Evolutionary conservation across 2,888 invertebrate species (phyloP), one percentile per base, ranked within the genome.

Genomic region (Deilephila porcellus): DNA sequence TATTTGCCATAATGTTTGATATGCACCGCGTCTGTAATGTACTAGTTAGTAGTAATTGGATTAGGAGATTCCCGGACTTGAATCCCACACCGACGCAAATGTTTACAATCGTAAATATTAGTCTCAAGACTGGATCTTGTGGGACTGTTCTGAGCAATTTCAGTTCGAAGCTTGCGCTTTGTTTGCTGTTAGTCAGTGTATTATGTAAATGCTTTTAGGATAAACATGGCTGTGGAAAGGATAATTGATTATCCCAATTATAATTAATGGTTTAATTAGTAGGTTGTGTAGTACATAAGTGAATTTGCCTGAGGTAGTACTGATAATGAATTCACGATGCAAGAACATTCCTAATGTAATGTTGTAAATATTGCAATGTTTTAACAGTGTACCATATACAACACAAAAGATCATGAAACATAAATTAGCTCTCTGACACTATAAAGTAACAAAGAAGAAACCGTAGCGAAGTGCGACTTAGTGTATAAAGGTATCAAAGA

Each of bases 401-500:
- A 20, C 37, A 63, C 63, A n/a, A n/a, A 63, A 37, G 64, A 37
- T 20, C 0, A 3, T 37, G 64, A n/a, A 64, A 45, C n/a, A n/a
- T 34, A 45, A 32, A 29, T 64, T 37, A 5, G 64, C 37, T 14
- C n/a, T 37, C 34, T n/a, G 8, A 5, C 62, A 63, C 32, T 52
- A 52, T 17, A 52, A 45, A 17, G 20, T 45, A 45, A 67, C 17
- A 67, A 62, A 29, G 32, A 64, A 64, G 67, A 25, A 29, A 67
- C 20, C 25, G 25, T 25, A 45, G 45, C 14, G 20, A 67, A 67
- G 17, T 67, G 53, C 8, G 70, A 52, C 63, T 75, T 76, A 45
- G 73, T 72, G 71, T 72, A 73, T 75, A 67, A 67, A 67, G 64
- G 56, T 53, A 34, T 64, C 56, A 20, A 64, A 67, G 73, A 60